Evolutionary conservation across 2,797 vertebrate genomes (phyloP).

Genomic region (Muscicapa comitata): DNA sequence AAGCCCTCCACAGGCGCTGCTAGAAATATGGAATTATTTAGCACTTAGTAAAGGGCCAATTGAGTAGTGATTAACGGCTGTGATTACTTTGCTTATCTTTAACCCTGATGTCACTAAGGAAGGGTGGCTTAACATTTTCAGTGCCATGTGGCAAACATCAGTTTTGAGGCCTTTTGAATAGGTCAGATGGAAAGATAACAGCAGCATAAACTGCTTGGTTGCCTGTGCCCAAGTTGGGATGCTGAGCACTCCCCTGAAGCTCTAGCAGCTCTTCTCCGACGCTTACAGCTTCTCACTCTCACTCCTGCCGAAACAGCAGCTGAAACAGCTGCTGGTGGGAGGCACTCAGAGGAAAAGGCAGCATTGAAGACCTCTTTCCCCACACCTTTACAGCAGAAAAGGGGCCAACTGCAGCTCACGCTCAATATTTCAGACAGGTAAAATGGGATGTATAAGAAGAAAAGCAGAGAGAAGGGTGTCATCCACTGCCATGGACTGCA

Average conservation of each 20-base stretch:
- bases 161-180: not conserved
- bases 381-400: not conserved
- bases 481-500: accelerated
- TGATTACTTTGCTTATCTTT: not conserved
- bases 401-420: not conserved
- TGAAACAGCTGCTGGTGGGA: not conserved
- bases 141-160: not conserved
- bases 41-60: not conserved
- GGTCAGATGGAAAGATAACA: not conserved
- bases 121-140: not conserved
- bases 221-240: not conserved
- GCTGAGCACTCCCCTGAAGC: not conserved
- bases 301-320: not conserved
- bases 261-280: not conserved
- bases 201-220: not conserved
- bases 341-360: not conserved
- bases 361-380: not conserved
- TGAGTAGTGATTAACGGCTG: not conserved
- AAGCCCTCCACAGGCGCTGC: not conserved
- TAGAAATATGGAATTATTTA: not conserved
- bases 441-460: not conserved
- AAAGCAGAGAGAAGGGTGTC: not conserved
- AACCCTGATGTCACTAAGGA: not conserved
- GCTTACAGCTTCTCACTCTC: not conserved
- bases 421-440: not conserved